These are phyloP conservation scores for Cepphus grylle DNA, from an alignment of 2,113 vertebrate genomes.

Conservation along the genomic window DNA sequence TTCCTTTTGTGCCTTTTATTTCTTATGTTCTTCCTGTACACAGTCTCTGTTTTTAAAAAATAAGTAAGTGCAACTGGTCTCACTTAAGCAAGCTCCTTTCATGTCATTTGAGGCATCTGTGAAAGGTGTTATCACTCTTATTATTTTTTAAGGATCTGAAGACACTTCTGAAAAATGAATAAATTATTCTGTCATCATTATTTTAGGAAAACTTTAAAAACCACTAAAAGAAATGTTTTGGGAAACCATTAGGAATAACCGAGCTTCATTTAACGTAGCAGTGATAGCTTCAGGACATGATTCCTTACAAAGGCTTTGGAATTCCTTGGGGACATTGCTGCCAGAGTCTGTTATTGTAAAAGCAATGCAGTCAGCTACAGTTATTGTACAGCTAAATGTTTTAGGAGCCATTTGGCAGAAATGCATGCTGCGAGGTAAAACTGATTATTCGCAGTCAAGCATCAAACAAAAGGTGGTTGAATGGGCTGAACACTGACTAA, in stretches of 20 bases:
- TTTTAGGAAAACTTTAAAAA: constrained; percentile 34
- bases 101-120: not conserved
- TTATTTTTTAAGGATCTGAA: constrained; percentile 41
- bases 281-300: constrained; percentile 15
- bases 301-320: constrained; percentile 20
- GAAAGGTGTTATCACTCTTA: not conserved
- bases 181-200: constrained; percentile 11
- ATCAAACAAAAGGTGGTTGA: constrained; percentile 2
- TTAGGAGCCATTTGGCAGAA: constrained; percentile 14
- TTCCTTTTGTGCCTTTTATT: not conserved
- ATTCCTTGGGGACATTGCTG: constrained; percentile 50
- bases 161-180: constrained; percentile 1
- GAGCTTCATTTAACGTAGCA: constrained; percentile 16
- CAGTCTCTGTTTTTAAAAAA: not conserved
- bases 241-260: not conserved
- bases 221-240: not conserved
- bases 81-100: not conserved
- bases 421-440: not conserved
- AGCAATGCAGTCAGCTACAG: not conserved
- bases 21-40: not conserved
- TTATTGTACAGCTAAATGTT: constrained; percentile 21
- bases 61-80: not conserved
- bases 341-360: constrained; percentile 52
- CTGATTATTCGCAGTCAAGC: not conserved
- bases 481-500: not conserved